phyloP scores from a whole-genome alignment of 2,797 vertebrate genomes.

The Poecilia gillii region DNA sequence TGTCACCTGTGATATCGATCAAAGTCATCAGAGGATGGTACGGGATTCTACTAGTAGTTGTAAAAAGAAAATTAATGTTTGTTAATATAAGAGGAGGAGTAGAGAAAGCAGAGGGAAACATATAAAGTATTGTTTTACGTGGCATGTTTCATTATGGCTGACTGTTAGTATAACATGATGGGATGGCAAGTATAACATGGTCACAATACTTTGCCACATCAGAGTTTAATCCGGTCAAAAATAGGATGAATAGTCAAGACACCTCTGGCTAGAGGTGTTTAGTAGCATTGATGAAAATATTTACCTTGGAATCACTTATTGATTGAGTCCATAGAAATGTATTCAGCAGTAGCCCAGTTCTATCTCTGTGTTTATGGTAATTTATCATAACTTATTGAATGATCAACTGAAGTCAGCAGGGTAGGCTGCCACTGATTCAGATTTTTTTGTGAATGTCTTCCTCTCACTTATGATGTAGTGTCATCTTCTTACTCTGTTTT shows the following conservation, averaged over 20 bases:
- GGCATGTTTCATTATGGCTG: not conserved
- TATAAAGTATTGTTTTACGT: not conserved
- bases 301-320: not conserved
- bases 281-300: not conserved
- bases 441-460: not conserved
- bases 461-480: not conserved
- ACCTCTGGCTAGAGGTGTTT: not conserved
- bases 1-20: slow-evolving; percentile 87
- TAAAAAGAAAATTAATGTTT: not conserved
- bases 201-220: not conserved
- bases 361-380: too few species aligned
- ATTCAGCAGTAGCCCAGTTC: not conserved
- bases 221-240: not conserved
- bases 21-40: slow-evolving; percentile 95
- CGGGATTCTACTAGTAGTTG: slow-evolving; percentile 33
- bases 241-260: not conserved
- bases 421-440: not conserved
- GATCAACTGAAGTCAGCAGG: not conserved
- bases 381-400: not conserved
- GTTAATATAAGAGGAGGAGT: not conserved
- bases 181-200: not conserved
- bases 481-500: slow-evolving; percentile 30
- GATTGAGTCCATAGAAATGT: not conserved
- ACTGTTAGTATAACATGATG: not conserved
- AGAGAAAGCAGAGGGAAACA: not conserved